Evolutionary conservation across 1,140 invertebrate species (phyloP), one percentile per base, ranked within the genome.

Genomic region (Drusus annulatus): DNA sequence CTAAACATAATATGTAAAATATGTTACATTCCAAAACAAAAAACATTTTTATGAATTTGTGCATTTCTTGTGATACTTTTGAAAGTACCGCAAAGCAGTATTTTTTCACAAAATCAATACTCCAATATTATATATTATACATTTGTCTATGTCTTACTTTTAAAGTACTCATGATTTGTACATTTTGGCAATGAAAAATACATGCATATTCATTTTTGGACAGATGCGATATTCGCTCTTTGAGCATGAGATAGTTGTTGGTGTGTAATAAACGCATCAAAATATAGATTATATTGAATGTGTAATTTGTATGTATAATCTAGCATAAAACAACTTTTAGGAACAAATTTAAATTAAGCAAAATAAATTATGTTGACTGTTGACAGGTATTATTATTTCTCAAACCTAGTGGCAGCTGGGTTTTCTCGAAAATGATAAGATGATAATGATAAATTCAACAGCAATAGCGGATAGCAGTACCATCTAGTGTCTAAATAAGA

Each of bases 311-410:
- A 65, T 65, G 62, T 65, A 31, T 65, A 25, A 65, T 16, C n/a
- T 65, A 65, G 56, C 17, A 60, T 28, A 65, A 65, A 25, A 56
- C 62, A 65, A 65, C 25, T 36, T 50, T 69, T 69, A 69, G 65
- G 65, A 69, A 69, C 65, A 51, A 45, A 69, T 69, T 69, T 69
- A 50, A 69, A 51, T 21, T 50, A 69, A 69, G 65, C 3, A 65
- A 25, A 69, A 69, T 69, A 69, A 69, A 69, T 69, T 50, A 69
- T 69, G 65, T 69, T 69, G 65, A 69, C 31, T 50, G 65, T 69
- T 69, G 7, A 69, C 1, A 2, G n/a, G 7, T 21, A 50, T 50
- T 17, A 69, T 69, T 69, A 69, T 69, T 69, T 69, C 8, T 45
- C 2, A 45, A 45, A 45, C 36, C 10, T 45, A 7, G n/a, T n/a